Evolutionary conservation across 2,888 invertebrate genomes (phyloP).

Genomic region (Cheilosia soror): DNA sequence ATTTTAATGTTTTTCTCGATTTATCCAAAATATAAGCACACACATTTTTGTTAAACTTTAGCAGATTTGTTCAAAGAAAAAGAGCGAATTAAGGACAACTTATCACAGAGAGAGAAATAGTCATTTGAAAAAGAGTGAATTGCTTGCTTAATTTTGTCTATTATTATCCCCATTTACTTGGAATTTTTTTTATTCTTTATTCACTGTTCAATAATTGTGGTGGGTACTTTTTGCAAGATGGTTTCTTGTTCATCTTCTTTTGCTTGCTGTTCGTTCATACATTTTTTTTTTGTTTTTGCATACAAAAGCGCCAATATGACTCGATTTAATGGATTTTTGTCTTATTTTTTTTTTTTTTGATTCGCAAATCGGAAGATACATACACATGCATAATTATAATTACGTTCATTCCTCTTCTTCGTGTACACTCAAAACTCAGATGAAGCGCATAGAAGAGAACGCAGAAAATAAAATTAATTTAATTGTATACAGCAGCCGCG

Average conservation of each 20-base stretch:
- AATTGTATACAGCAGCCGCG: conserved; percentile 56
- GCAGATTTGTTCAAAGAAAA: not conserved
- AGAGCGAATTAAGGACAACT: conserved; percentile 1
- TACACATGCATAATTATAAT: conserved; percentile 69
- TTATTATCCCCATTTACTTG: conserved; percentile 15
- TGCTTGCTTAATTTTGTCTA: conserved; percentile 12
- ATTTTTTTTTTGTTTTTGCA: conserved; percentile 28
- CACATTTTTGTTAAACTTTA: not conserved
- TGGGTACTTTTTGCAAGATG: conserved; percentile 20
- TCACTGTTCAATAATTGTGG: conserved; percentile 1
- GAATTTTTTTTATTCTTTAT: conserved; percentile 11
- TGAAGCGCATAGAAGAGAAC: conserved; percentile 54
- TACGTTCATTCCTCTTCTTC: conserved; percentile 42
- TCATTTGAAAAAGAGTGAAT: conserved; percentile 6
- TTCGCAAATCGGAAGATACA: conserved; percentile 72
- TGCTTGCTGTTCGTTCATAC: not conserved
- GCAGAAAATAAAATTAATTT: conserved; percentile 54
- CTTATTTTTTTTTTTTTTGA: conserved; percentile 47
- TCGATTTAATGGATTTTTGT: conserved; percentile 39
- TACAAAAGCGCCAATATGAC: conserved; percentile 51
- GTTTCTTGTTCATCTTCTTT: conserved; percentile 12
- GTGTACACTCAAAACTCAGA: conserved; percentile 42
- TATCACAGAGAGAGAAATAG: not conserved
- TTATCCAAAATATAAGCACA: not conserved
- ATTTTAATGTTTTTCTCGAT: not conserved